Base-by-base conservation (phyloP, 2,888 invertebrate genomes). In the Augochlorella aurata region DNA sequence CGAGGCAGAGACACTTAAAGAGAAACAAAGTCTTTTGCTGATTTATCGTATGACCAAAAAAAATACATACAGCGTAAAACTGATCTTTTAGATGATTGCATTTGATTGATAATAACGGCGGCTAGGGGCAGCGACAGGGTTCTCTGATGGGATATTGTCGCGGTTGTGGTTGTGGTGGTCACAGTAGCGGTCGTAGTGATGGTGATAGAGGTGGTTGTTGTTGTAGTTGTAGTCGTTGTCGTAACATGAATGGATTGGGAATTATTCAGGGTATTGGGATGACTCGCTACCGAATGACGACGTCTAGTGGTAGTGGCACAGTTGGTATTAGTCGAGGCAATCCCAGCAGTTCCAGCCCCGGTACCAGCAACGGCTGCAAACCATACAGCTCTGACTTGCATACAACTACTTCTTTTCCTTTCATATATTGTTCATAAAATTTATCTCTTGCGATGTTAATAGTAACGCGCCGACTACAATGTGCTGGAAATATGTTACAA, bases 41-140 rank as follows among this genome's bases (percentile, higher is more conserved):
- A 74, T 58, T 78, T 80, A 85, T 80, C 67, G 72, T 86, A 82
- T 83, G 85, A 84, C 85, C 85, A 84, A 91, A 92, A 90, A 91
- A 91, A 92, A 93, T 93, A 93, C 93, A 93, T 93, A 93, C 93
- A 93, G 93, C 93, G 92, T 92, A 93, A 91, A 91, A 93, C 91
- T 81, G 93, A 91, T 93, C 93, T 92, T 93, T 93, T 93, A 88
- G 93, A 93, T 92, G 93, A 91, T 93, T 93, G 93, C 90, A 91
- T 91, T 93, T 93, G 93, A 93, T 90, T 92, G 93, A 93, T 93
- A 93, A 91, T 92, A 90, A 92, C 95, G 80, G 95, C 95, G 10
- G 95, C 95, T 85, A 96, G 93, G 83, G 96, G 96, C 92, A 96
- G 95, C 90, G 96, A 96, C 92, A 96, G 94, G 85, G 96, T 96